Conservation (phyloP, 2,113 vertebrate genomes). For the Peromyscus polionotus region DNA sequence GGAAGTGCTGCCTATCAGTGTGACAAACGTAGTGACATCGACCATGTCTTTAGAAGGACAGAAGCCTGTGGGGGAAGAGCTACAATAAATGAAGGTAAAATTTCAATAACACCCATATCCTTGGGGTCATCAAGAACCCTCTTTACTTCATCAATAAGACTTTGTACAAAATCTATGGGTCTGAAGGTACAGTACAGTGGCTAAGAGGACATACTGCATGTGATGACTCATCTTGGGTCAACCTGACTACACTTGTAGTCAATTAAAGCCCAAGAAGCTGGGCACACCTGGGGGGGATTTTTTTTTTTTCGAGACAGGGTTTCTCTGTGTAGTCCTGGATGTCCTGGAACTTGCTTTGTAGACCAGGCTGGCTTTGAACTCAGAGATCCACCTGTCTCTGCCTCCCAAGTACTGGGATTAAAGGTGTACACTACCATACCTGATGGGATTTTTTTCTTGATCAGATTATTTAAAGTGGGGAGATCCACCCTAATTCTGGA, state of each 20-base stretch:
- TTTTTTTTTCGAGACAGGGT: not conserved
- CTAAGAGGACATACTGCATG: not conserved
- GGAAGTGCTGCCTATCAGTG: not conserved
- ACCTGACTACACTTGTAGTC: not conserved
- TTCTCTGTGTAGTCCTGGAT: not conserved
- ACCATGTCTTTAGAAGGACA: not conserved
- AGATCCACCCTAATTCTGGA: not conserved
- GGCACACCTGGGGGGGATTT: not conserved
- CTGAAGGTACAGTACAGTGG: not conserved
- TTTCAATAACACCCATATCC: not conserved
- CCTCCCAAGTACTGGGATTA: not conserved
- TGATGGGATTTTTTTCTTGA: not conserved
- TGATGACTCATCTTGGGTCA: not conserved
- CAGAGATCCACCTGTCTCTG: not conserved
- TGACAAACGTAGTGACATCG: not conserved
- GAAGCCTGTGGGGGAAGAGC: not conserved
- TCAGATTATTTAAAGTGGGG: not conserved
- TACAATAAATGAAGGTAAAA: slow-evolving; percentile 6
- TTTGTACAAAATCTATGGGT: too few relatives aligned
- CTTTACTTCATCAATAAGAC: not conserved
- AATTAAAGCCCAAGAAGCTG: not conserved
- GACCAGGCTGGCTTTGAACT: not conserved
- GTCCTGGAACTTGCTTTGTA: not conserved
- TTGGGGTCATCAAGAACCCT: not conserved
- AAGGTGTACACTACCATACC: not conserved